A percentile compares a stretch with the other conserved stretches of the same genome.
phyloP scores from a whole-genome alignment of 23 tunicate genomes.

The Oikopleura albicans region DNA sequence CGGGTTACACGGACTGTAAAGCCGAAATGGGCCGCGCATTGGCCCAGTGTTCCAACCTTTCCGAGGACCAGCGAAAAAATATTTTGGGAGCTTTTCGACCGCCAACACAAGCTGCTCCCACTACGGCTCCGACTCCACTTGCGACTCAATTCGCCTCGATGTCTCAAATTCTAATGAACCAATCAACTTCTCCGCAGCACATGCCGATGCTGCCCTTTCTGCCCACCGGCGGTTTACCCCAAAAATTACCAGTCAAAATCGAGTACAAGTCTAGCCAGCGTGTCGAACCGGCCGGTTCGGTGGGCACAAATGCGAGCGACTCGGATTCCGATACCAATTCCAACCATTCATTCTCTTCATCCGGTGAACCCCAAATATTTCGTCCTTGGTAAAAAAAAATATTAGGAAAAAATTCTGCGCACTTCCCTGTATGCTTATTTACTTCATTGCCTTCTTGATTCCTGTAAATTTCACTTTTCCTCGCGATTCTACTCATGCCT shows the following conservation, averaged over 20 bases:
- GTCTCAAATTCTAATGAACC: background rate
- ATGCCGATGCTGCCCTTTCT: background rate
- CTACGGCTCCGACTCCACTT: background rate
- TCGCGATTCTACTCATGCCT: no score
- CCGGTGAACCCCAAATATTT: background rate
- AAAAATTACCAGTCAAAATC: background rate
- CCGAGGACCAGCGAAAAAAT: background rate
- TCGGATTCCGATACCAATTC: background rate
- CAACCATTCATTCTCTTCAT: background rate
- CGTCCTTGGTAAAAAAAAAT: constrained; percentile 5
- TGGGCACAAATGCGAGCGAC: background rate
- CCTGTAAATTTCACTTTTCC: no score
- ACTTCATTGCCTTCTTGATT: no score
- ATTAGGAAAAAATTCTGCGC: no score
- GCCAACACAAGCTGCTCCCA: no score
- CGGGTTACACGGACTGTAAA: constrained; percentile 42
- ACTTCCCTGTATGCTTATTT: no score
- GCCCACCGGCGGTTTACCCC: no score
- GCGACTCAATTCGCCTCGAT: background rate
- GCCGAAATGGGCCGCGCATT: constrained; percentile 24
- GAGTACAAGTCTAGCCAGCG: background rate
- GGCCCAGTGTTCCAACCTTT: background rate
- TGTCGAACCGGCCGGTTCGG: background rate
- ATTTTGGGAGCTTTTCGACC: background rate
- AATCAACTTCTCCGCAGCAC: background rate